Conservation (phyloP, 2,888 invertebrate genomes). For the Lycaena phlaeas region DNA sequence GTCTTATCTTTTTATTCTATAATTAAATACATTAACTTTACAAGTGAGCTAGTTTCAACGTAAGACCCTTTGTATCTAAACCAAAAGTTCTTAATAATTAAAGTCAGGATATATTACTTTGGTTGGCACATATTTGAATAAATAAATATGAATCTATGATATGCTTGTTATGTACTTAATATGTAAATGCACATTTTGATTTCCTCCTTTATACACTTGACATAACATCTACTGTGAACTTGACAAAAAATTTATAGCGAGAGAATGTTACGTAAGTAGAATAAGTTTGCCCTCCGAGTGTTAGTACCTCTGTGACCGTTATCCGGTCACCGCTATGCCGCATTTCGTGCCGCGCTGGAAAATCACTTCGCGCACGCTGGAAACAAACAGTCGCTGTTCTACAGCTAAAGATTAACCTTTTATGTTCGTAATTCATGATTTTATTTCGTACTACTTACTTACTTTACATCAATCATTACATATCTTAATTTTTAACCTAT, state of each 20-base stretch:
- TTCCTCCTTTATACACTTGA: not conserved
- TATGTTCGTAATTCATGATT: not conserved
- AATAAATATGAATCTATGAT: no score
- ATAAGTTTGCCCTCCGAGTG: conserved; percentile 44
- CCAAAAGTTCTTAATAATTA: no score
- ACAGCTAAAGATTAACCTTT: conserved; percentile 6
- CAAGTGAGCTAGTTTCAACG: no score
- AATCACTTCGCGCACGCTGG: conserved; percentile 32
- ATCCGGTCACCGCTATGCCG: conserved; percentile 58
- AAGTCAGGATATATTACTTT: no score
- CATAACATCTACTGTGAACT: not conserved
- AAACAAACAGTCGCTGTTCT: conserved; percentile 29
- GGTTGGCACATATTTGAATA: no score
- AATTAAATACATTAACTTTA: no score
- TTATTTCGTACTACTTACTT: no score
- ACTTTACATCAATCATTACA: no score
- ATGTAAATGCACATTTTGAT: not conserved
- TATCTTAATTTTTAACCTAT: no score
- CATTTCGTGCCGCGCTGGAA: conserved; percentile 27
- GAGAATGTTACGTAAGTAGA: conserved; percentile 5
- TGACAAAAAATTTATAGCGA: not conserved
- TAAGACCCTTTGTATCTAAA: no score
- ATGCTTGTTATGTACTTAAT: no score
- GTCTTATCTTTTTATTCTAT: no score
- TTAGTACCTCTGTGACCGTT: conserved; percentile 55